phyloP scores from a whole-genome alignment of 2,797 vertebrate genomes.

The Valencia hispanica region DNA sequence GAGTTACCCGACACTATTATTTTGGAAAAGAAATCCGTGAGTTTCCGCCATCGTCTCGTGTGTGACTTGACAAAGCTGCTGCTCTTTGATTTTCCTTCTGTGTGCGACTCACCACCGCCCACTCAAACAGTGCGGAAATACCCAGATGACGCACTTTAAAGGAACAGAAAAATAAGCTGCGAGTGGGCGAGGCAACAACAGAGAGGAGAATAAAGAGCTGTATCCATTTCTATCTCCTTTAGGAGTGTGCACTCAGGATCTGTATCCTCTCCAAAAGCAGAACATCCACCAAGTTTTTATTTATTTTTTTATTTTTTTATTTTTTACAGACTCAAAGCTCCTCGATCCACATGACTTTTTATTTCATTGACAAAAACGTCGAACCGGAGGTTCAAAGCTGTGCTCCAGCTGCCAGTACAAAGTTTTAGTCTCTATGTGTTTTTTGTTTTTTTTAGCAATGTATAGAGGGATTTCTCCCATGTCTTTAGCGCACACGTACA shows the following conservation, averaged over 20 bases:
- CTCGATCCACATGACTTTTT: background rate
- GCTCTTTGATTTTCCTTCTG: constrained; percentile 27
- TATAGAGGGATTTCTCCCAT: background rate
- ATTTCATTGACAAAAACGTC: background rate
- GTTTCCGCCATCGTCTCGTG: constrained; percentile 16
- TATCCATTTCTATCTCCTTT: background rate
- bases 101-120: constrained; percentile 57
- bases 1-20: constrained; percentile 13
- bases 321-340: background rate
- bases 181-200: constrained; percentile 55
- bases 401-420: background rate
- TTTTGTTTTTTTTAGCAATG: background rate
- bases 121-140: constrained; percentile 80
- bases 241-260: background rate
- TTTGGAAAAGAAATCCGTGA: constrained; percentile 13
- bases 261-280: background rate
- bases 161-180: constrained; percentile 50
- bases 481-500: background rate
- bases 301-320: no score
- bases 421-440: background rate
- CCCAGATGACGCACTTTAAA: constrained; percentile 78
- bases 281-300: background rate
- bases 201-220: constrained; percentile 31
- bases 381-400: background rate
- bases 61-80: constrained; percentile 14